A percentile compares a stretch with the other conserved stretches of the same genome.
Evolutionary conservation across 2,888 invertebrate genomes (phyloP).

Genomic region (Conomelus anceps): DNA sequence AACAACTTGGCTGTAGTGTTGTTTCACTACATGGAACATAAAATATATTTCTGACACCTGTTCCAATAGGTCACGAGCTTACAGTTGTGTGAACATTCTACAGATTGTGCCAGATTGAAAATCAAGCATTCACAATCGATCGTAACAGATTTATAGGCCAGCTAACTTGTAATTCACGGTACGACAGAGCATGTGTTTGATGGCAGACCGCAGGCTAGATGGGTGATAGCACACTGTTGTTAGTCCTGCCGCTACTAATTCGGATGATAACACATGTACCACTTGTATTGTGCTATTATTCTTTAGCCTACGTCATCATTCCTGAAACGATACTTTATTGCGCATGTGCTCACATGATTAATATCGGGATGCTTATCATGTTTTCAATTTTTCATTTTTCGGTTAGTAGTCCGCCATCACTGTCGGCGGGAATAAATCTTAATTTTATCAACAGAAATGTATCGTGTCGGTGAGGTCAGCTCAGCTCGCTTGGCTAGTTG

Average conservation of each 20-base stretch:
- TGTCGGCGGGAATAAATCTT: not conserved
- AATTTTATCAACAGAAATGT: not conserved
- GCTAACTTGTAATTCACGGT: not conserved
- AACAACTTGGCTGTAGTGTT: not conserved
- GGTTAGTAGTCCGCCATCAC: not conserved
- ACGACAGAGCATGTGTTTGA: not conserved
- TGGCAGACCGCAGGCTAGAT: not conserved
- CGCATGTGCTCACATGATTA: not conserved
- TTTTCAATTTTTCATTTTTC: not conserved
- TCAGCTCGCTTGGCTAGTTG: too few species aligned
- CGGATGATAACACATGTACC: not conserved
- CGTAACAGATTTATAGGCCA: not conserved
- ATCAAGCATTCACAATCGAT: not conserved
- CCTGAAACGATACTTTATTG: not conserved
- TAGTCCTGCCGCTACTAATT: too few species aligned
- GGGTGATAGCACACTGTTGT: not conserved
- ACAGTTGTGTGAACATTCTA: not conserved
- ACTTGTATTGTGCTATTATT: not conserved
- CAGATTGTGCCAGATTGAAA: not conserved
- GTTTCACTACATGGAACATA: not conserved
- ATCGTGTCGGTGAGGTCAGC: not conserved
- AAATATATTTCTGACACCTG: not conserved
- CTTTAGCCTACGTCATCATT: not conserved
- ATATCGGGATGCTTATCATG: not conserved
- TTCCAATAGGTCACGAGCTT: not conserved